Evolutionary conservation across 1,140 invertebrate genomes (phyloP), one percentile per base, ranked within the genome.

Genomic region (Bombus consobrinus): DNA sequence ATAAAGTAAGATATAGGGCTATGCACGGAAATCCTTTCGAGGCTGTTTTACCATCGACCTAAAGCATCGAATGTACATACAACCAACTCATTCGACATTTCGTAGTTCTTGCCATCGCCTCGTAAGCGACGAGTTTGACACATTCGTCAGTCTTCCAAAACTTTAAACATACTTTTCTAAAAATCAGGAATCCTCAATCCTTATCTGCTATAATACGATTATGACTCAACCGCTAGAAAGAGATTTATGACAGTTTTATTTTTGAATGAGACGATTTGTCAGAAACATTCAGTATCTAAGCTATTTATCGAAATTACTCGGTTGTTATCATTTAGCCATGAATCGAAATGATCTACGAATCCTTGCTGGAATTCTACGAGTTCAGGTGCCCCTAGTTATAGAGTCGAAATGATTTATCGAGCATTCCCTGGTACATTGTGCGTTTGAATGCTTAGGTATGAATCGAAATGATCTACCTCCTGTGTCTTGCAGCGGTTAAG

Each of bases 381-480:
- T 71, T 71, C 37, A 71, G 68, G 10, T 71, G 37, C 68, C 6
- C 25, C 22, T 39, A 28, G 22, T 32, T 28, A 37, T 71, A 71
- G 68, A 71, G 34, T 39, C 37, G 8, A 71, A 37, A 39, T 71
- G 68, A 39, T 71, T 71, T 71, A 71, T 71, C 25, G 68, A 28
- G 25, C 37, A 28, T 71, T 71, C 37, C 3, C 25, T 1, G 3
- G 34, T 12, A 71, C 37, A 39, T 71, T 71, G 66, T 68, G 34
- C 32, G 32, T 25, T 28, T 25, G 22, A 39, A 12, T 25, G 37
- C 25, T 28, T 12, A 71, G 34, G 22, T 71, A 71, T 39, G 68
- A 71, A 71, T 39, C 68, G 68, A 39, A 71, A 71, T 39, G 68
- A 71, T 71, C 68, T 71, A 39, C 37, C 68, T 39, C 37, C 68